Evolutionary conservation across 37 sponge, comb jelly and placozoan genomes (phyloP), one percentile per base, ranked within the genome.

Genomic region (Eunapius fragilis): DNA sequence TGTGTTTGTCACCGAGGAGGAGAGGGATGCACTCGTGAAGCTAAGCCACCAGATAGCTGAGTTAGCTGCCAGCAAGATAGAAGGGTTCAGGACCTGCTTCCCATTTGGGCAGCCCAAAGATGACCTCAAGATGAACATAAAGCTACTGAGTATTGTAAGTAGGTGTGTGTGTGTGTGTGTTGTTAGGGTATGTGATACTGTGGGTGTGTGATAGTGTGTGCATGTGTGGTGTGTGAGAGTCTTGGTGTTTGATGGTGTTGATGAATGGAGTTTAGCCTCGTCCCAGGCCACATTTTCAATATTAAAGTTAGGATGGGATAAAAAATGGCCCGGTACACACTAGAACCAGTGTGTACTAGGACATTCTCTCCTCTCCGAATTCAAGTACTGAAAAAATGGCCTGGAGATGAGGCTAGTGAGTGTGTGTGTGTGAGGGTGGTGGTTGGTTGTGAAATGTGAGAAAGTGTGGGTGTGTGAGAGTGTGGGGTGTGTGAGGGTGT

Each of bases 51-150:
- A 85, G 77, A 74, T 90, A 24, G 90, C 81, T 67, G 45, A 85
- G 37, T 25, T 90, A 71, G 71, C 85, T 9, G 9, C 70, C n/a
- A 25, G 82, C 41, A 85, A 90, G 72, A 23, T 90, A 22, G 82
- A 85, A 41, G 74, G 85, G 71, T 91, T 91, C 80, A 77, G 88
- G 37, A 26, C 41, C 36, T 87, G 67, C 74, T 91, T 87, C 69
- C 92, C 92, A 3, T 91, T 87, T 48, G 82, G 73, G 13, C 84
- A 76, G 27, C 92, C 92, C 13, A 87, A 91, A 30, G 83, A 70
- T 2, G 92, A 87, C 67, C 80, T 91, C 70, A 87, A 81, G 71
- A 41, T 78, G 23, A 87, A 84, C 38, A 68, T 91, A n/a, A 87
- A 91, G 70, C 80, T 91, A 4, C 83, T 87, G 70, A 68, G 70